A percentile compares a stretch with the other conserved stretches of the same genome.
Evolutionary conservation across 2,797 vertebrate genomes (phyloP).

Genomic region (Pygocentrus nattereri): DNA sequence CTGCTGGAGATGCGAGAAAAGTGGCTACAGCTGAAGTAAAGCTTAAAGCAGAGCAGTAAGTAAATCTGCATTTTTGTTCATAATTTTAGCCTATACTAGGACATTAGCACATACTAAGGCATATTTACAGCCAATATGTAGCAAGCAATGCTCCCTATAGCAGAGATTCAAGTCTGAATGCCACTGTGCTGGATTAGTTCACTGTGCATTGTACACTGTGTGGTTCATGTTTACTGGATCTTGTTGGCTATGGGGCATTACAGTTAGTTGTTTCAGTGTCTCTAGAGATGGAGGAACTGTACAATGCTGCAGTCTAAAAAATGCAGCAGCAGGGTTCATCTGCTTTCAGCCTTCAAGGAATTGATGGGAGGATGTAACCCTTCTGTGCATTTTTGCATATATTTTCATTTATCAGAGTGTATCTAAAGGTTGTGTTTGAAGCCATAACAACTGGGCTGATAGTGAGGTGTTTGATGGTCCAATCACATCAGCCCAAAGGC

Average conservation of each 20-base stretch:
- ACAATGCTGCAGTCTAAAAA: not conserved
- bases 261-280: not conserved
- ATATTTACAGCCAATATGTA: no score
- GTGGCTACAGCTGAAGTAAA: no score
- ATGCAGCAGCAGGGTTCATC: not conserved
- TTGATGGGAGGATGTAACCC: not conserved
- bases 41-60: no score
- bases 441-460: conserved; percentile 5
- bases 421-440: conserved; percentile 6
- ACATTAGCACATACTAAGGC: no score
- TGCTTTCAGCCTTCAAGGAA: not conserved
- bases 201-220: no score
- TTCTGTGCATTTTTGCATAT: conserved; percentile 10
- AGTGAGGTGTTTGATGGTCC: conserved; percentile 8
- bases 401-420: not conserved
- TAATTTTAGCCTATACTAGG: no score
- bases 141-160: not conserved
- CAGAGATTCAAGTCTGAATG: not conserved
- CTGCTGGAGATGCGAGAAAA: no score
- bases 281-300: not conserved
- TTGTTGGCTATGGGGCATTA: not conserved
- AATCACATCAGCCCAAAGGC: not conserved
- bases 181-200: not conserved
- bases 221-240: not conserved
- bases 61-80: no score